phyloP scores from a whole-genome alignment of 2,888 invertebrate genomes.

The Hirtodrosophila trivittata region DNA sequence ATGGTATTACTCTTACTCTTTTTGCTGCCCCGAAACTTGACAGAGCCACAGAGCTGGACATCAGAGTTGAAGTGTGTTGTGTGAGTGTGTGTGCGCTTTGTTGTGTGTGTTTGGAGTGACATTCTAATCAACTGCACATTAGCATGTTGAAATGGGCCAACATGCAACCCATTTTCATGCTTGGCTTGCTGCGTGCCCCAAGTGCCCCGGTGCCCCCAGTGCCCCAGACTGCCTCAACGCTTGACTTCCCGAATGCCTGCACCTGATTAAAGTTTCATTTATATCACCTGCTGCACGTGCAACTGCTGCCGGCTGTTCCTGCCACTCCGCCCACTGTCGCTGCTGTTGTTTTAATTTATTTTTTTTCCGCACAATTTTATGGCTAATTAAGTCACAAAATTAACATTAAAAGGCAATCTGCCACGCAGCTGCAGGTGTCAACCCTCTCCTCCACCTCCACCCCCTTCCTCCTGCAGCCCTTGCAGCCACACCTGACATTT shows the following conservation, averaged over 20 bases:
- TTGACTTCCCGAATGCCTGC: constrained; percentile 30
- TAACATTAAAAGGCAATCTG: constrained; percentile 71
- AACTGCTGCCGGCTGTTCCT: constrained; percentile 1
- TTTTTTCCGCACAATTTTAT: constrained; percentile 52
- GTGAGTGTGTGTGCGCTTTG: constrained; percentile 5
- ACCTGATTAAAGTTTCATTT: constrained; percentile 67
- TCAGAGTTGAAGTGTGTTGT: neutral
- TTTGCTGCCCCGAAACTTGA: constrained; percentile 23
- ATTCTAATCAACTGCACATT: constrained; percentile 77
- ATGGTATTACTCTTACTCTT: constrained; percentile 33
- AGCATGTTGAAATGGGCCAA: constrained; percentile 64
- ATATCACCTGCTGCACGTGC: constrained; percentile 30
- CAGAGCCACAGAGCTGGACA: constrained; percentile 14
- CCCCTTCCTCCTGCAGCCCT: constrained; percentile 10
- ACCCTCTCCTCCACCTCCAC: no score
- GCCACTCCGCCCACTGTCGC: neutral
- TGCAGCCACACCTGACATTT: constrained; percentile 22
- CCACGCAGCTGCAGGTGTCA: constrained; percentile 29
- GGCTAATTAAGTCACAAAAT: constrained; percentile 77
- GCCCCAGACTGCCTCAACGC: neutral
- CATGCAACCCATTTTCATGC: constrained; percentile 52
- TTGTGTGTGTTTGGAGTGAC: constrained; percentile 56
- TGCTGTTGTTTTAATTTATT: constrained; percentile 4
- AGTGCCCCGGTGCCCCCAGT: constrained; percentile 5
- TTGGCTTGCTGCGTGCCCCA: constrained; percentile 18